Evolutionary conservation across 1,140 invertebrate species (phyloP).

Genomic region (Conus betulinus): DNA sequence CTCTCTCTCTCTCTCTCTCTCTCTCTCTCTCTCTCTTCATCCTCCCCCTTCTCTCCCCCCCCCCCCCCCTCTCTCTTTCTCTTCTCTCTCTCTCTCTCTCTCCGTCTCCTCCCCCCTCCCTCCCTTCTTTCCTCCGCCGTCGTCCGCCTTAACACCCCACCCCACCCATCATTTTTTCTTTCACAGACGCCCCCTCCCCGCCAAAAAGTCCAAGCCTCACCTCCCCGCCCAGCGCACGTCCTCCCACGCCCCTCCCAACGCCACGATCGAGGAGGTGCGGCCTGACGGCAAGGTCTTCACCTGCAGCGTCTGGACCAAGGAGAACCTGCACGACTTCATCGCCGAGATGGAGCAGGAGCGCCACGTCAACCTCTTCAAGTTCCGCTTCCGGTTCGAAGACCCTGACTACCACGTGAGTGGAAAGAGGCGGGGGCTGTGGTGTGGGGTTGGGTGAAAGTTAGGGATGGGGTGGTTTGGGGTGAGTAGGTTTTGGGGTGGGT

Average conservation of each 20-base stretch:
- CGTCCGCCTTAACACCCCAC: not conserved
- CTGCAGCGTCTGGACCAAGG: constrained; percentile 24
- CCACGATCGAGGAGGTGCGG: not conserved
- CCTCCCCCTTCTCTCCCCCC: not conserved
- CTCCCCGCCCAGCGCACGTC: not conserved
- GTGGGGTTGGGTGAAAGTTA: too few relatives aligned
- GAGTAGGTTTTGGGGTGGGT: too few relatives aligned
- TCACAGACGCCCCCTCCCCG: not conserved
- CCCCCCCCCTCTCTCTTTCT: not conserved
- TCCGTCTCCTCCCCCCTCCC: not conserved
- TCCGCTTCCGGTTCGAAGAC: constrained; percentile 43
- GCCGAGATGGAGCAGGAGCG: constrained; percentile 40
- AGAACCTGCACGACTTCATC: constrained; percentile 18
- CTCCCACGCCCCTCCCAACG: not conserved
- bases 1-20: not conserved
- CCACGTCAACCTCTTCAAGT: constrained; percentile 50
- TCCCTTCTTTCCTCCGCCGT: not conserved
- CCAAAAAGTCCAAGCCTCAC: not conserved
- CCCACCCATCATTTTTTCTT: not conserved
- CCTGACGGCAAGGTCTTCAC: not conserved
- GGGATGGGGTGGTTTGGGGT: not conserved
- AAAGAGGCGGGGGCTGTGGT: too few relatives aligned
- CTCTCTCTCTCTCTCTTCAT: not conserved
- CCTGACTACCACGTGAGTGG: constrained; percentile 14
- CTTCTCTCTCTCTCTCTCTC: not conserved